Conservation (phyloP, 2,113 vertebrate species). For the Phrynosoma blainvillii region DNA sequence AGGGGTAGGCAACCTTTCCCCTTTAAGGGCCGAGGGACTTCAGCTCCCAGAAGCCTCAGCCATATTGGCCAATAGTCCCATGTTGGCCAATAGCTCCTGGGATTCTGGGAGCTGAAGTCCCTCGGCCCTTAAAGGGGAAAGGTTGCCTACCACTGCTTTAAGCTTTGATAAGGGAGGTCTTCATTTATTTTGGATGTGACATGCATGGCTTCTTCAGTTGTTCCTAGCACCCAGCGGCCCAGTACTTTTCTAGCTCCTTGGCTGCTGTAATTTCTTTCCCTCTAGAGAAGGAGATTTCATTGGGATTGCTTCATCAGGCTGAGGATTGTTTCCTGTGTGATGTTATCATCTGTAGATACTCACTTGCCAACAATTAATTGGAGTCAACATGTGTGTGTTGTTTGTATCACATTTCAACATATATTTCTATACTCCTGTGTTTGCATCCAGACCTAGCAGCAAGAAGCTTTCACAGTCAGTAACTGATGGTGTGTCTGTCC, state of each 20-base stretch:
- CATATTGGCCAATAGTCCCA: no score
- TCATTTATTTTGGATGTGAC: not conserved
- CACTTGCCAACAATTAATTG: not conserved
- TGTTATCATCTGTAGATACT: not conserved
- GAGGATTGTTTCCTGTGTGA: not conserved
- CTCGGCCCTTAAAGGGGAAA: no score
- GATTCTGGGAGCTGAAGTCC: no score
- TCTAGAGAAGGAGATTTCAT: not conserved
- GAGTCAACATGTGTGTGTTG: no score
- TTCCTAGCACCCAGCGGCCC: not conserved
- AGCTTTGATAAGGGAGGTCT: not conserved
- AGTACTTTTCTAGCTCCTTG: not conserved
- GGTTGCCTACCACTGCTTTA: not conserved
- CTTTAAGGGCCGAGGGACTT: no score
- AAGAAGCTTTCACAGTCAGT: conserved; percentile 84
- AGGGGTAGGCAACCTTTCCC: no score
- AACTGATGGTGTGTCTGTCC: conserved; percentile 84
- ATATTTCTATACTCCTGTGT: not conserved
- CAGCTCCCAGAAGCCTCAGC: no score
- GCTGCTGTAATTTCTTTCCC: not conserved
- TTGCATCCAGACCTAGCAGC: conserved; percentile 85
- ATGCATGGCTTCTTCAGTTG: not conserved
- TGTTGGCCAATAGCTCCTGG: no score
- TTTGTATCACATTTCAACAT: not conserved
- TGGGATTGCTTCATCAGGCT: not conserved